Percentiles rank a stretch among this genome's conserved stretches.
These are phyloP conservation scores for Zophobas atratus DNA, from an alignment of 1,140 invertebrate genomes.

Conservation along the genomic window DNA sequence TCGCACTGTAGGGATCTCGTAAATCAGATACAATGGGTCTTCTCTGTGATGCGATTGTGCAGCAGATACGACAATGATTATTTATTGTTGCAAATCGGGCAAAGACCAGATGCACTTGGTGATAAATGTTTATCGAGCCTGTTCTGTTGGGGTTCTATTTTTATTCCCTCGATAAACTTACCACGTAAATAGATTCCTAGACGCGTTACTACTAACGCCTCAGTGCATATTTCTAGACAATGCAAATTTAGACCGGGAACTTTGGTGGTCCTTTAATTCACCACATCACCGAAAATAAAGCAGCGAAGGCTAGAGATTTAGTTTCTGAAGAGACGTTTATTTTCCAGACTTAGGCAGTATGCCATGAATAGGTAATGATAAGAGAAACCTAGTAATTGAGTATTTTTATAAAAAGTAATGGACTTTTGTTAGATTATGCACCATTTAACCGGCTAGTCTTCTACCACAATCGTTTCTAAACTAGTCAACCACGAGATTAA, in stretches of 20 bases:
- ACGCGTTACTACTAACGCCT: not conserved
- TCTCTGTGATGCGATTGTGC: conserved; percentile 42
- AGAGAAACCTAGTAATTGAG: no score
- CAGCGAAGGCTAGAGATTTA: not conserved
- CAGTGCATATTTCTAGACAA: conserved; percentile 12
- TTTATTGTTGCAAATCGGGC: conserved; percentile 47
- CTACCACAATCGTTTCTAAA: no score
- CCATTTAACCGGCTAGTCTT: no score
- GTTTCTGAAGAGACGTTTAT: no score
- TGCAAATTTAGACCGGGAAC: not conserved
- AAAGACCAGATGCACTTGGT: conserved; percentile 46
- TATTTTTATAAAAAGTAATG: no score
- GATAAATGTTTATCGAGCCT: conserved; percentile 36
- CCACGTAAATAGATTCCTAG: conserved; percentile 31
- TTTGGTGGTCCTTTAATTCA: not conserved
- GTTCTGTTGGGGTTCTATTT: conserved; percentile 19
- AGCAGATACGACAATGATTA: conserved; percentile 38
- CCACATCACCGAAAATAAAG: not conserved
- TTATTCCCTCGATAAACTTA: conserved; percentile 34
- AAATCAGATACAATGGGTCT: conserved; percentile 44
- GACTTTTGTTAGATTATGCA: no score
- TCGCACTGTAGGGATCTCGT: conserved; percentile 38
- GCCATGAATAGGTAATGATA: no score
- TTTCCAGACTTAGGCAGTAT: no score
- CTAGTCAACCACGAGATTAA: no score